Percentiles rank a stretch among this genome's conserved stretches.
phyloP scores from a whole-genome alignment of 2,888 invertebrate genomes.

The Atrina japonica region DNA sequence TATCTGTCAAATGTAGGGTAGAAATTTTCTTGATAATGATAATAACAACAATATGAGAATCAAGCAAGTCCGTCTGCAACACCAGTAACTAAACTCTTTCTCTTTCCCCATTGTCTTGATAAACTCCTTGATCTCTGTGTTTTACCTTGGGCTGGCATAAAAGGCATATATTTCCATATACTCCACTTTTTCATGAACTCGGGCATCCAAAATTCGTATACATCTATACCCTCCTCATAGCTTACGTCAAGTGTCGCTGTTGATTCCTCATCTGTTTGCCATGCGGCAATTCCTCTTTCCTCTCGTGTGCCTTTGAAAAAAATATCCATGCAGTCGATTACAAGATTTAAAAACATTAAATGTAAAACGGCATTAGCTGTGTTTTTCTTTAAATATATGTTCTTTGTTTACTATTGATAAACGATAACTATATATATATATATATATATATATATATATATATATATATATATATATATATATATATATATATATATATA shows the following conservation, averaged over 20 bases:
- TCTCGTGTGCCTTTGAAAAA: constrained; percentile 22
- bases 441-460: too few relatives aligned
- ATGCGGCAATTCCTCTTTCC: constrained; percentile 31
- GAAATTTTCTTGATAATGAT: too few relatives aligned
- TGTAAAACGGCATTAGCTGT: too few relatives aligned
- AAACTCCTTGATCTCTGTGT: constrained; percentile 15
- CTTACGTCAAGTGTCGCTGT: not conserved
- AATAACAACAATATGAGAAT: too few relatives aligned
- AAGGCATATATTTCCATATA: constrained; percentile 28
- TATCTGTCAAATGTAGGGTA: too few relatives aligned
- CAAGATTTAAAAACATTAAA: too few relatives aligned
- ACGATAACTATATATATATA: too few relatives aligned
- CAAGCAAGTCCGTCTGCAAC: not conserved
- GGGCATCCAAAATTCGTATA: constrained; percentile 30
- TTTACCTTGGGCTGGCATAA: constrained; percentile 25
- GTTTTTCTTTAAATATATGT: too few relatives aligned
- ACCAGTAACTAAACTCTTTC: constrained; percentile 21
- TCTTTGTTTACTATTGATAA: too few relatives aligned
- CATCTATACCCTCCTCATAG: constrained; percentile 23
- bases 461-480: too few relatives aligned
- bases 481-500: too few relatives aligned
- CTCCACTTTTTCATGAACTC: constrained; percentile 16
- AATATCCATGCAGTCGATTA: too few relatives aligned
- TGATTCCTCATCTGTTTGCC: constrained; percentile 16
- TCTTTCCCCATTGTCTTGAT: constrained; percentile 24